A percentile compares a stretch with the other conserved stretches of the same genome.
These are phyloP conservation scores for Emberiza fucata DNA, from an alignment of 2,113 vertebrate species.

Conservation along the genomic window DNA sequence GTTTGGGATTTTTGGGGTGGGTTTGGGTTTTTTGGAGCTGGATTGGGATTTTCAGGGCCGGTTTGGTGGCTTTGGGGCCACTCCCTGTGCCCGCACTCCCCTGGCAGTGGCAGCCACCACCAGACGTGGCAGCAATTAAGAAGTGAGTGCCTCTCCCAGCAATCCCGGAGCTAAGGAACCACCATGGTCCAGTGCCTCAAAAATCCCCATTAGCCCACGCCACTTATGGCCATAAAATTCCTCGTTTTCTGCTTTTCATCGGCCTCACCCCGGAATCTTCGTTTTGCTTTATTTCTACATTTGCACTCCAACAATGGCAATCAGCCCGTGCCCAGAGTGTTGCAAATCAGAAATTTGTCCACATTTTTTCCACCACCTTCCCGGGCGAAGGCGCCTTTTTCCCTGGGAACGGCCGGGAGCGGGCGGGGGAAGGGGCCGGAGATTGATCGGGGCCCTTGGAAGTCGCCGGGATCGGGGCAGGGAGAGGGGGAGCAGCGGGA, in stretches of 20 bases:
- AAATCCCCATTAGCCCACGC: background rate
- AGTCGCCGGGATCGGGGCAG: background rate
- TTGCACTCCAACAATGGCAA: background rate
- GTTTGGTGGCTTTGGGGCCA: rapidly evolving
- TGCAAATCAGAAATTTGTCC: slow-evolving; percentile 8
- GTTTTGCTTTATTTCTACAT: background rate
- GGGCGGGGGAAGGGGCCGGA: background rate
- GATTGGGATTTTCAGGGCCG: rapidly evolving
- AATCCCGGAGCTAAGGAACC: background rate
- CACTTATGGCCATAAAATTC: background rate
- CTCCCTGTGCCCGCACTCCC: rapidly evolving
- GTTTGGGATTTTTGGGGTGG: rapidly evolving
- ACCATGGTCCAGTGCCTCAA: background rate
- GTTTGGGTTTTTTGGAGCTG: rapidly evolving
- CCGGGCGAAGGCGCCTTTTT: background rate
- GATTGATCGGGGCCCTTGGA: background rate
- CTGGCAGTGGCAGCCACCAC: background rate
- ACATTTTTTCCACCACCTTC: background rate
- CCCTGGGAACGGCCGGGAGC: background rate
- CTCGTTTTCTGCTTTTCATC: background rate
- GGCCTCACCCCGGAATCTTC: background rate
- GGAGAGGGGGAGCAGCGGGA: background rate
- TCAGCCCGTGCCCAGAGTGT: background rate
- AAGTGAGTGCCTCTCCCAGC: rapidly evolving
- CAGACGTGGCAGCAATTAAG: background rate